Percentiles rank a stretch among this genome's conserved stretches.
phyloP scores from a whole-genome alignment of 2,888 invertebrate genomes.

The Eupithecia dodoneata region DNA sequence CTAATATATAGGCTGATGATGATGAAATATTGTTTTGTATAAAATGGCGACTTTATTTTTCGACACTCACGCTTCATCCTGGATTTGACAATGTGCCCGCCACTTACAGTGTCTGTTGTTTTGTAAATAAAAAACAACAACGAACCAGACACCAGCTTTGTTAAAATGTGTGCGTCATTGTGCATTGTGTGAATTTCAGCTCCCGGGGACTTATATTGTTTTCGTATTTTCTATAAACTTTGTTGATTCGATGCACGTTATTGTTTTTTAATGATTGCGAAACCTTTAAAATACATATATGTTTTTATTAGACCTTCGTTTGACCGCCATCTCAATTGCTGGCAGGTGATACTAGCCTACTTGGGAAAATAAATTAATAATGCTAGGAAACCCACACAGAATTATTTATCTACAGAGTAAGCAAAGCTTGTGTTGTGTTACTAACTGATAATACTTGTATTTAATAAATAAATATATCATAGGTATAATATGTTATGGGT shows the following conservation, averaged over 20 bases:
- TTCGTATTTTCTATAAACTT: background rate
- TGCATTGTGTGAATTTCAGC: background rate
- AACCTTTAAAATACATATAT: background rate
- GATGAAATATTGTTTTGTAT: background rate
- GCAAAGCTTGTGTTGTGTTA: background rate
- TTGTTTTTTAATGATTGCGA: background rate
- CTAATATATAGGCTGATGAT: too few species aligned
- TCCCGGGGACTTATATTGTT: background rate
- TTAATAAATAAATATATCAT: too few species aligned
- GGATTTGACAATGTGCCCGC: slow-evolving; percentile 1
- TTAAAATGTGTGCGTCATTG: slow-evolving; percentile 15
- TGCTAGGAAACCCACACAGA: background rate
- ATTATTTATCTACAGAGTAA: background rate
- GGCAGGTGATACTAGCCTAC: background rate
- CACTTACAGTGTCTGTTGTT: slow-evolving; percentile 17
- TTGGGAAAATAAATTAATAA: background rate
- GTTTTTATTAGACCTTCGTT: background rate
- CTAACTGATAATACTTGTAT: too few species aligned
- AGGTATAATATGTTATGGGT: too few species aligned
- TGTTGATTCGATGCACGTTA: background rate
- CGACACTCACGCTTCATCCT: background rate
- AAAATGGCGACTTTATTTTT: background rate
- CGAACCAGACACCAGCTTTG: slow-evolving; percentile 20
- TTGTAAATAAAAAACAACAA: slow-evolving; percentile 6
- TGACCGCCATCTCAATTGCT: background rate